Evolutionary conservation across 2,113 vertebrate species (phyloP).

Genomic region (Toxotes jaculatrix): DNA sequence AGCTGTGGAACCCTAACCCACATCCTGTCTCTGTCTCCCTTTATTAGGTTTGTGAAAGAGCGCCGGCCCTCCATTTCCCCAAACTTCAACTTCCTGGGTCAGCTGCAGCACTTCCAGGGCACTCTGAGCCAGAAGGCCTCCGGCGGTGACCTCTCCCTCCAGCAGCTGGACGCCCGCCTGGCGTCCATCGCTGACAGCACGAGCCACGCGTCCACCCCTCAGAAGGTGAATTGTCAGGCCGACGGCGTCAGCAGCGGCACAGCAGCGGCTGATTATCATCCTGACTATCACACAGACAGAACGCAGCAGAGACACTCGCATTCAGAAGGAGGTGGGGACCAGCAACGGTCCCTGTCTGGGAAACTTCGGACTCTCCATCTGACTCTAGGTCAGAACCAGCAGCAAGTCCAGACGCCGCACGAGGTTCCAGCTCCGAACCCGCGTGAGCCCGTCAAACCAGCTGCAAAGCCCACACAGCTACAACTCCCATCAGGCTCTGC

Average conservation of each 20-base stretch:
- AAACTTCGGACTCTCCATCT: constrained; percentile 48
- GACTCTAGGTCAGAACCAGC: constrained; percentile 25
- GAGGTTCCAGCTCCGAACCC: background rate
- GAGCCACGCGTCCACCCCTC: constrained; percentile 7
- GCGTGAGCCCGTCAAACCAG: constrained; percentile 24
- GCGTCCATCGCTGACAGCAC: background rate
- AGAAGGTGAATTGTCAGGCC: constrained; percentile 9
- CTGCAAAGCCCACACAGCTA: constrained; percentile 55
- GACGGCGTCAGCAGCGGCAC: background rate
- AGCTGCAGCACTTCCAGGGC: constrained; percentile 86
- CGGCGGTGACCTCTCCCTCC: background rate
- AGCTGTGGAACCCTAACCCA: background rate
- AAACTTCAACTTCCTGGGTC: constrained; percentile 89
- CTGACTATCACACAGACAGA: constrained; percentile 7
- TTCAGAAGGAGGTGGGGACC: background rate
- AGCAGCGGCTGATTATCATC: background rate
- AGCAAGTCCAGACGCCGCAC: constrained; percentile 26
- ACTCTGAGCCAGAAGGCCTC: constrained; percentile 69
- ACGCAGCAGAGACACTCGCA: constrained; percentile 17
- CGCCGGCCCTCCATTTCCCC: constrained; percentile 87
- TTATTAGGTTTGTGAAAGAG: constrained; percentile 86
- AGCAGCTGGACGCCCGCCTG: constrained; percentile 38
- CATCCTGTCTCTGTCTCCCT: constrained; percentile 20
- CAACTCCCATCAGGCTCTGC: constrained; percentile 61
- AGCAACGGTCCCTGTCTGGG: constrained; percentile 47